These are phyloP conservation scores for Drosophila chauvacae DNA, from an alignment of 1,140 invertebrate genomes.

Conservation along the genomic window DNA sequence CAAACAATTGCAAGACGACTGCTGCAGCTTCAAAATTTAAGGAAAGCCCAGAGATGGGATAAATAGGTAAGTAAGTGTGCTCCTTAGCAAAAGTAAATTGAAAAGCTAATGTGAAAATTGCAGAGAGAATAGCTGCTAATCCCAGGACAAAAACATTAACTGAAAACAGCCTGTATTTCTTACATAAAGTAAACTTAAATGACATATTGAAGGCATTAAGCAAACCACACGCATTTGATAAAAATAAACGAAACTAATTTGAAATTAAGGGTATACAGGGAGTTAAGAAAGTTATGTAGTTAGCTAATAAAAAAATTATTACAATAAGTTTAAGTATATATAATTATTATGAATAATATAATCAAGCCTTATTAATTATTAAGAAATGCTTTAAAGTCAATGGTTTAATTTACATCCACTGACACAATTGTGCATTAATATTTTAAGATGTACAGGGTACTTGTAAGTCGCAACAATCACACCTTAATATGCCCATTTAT, in stretches of 20 bases:
- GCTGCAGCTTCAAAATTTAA: slow-evolving; percentile 52
- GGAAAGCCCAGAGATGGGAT: not conserved
- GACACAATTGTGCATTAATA: not conserved
- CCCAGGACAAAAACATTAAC: slow-evolving; percentile 5
- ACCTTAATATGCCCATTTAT: slow-evolving; percentile 19
- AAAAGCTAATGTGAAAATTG: not conserved
- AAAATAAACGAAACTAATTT: not conserved
- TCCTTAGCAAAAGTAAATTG: not conserved
- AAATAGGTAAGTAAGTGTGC: not conserved
- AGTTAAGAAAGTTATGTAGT: not conserved
- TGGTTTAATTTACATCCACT: not conserved
- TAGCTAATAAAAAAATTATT: not conserved
- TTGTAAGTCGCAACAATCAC: not conserved
- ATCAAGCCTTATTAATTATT: too few relatives aligned
- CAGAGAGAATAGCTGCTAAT: slow-evolving; percentile 6
- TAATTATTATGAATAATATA: too few relatives aligned
- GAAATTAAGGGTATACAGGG: not conserved
- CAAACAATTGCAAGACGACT: slow-evolving; percentile 66
- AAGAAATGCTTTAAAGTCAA: too few relatives aligned
- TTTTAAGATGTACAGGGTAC: not conserved
- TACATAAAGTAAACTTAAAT: not conserved
- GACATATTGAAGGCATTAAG: not conserved
- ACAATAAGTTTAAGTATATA: not conserved
- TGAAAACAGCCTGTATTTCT: not conserved
- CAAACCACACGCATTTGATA: too few relatives aligned